Evolutionary conservation across 2,113 vertebrate species (phyloP).

Genomic region (Sturnira hondurensis): DNA sequence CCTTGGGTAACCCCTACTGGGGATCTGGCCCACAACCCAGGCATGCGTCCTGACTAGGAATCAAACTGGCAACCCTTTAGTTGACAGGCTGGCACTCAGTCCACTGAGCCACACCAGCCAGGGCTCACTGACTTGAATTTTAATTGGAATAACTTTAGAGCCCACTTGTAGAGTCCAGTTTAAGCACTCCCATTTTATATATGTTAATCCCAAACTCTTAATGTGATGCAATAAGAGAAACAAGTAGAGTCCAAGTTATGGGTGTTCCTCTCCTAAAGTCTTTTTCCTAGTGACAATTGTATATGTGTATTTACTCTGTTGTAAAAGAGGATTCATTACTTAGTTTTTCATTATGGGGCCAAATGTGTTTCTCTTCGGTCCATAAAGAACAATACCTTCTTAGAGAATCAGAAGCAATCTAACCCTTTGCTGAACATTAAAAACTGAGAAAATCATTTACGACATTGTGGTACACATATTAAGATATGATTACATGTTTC

Average conservation of each 20-base stretch:
- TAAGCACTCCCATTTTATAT: background rate
- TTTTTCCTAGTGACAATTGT: background rate
- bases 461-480: background rate
- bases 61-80: no score
- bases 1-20: no score
- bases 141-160: background rate
- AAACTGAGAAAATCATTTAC: background rate
- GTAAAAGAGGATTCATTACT: background rate
- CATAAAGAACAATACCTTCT: slow-evolving; percentile 8
- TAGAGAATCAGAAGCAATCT: background rate
- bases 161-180: background rate
- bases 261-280: background rate
- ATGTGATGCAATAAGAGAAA: background rate
- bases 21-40: no score
- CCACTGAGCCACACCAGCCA: no score
- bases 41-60: no score
- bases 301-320: background rate
- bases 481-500: background rate
- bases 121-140: background rate
- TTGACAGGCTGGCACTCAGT: no score
- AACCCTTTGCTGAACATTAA: background rate
- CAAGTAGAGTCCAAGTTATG: background rate
- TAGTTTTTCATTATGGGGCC: background rate
- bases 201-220: background rate
- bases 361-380: slow-evolving; percentile 23